Base-by-base conservation (phyloP, 2,888 invertebrate genomes). In the Calameuta idolon region DNA sequence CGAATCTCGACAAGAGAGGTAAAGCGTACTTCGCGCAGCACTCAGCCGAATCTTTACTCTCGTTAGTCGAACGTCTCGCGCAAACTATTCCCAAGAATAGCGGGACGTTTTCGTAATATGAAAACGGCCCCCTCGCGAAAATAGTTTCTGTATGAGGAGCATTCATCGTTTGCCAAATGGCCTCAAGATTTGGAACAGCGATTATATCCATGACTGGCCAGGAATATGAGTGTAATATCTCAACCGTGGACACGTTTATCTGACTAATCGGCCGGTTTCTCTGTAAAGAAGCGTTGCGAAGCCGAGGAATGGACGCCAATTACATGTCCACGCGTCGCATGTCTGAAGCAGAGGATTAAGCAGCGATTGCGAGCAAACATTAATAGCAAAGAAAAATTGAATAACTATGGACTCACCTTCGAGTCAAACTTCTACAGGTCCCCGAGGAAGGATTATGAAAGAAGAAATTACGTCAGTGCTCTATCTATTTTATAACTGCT, bases 371-470 rank as follows among this genome's bases (percentile, higher is more conserved):
- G 55, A 55, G 55, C 2, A 55, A 23, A 23, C 55, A 15, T 55
- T 55, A 55, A 55, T 55, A 55, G 55, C 55, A 9, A 23, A 40
- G 23, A 55, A 55, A 55, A 23, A 55, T 55, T 55, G 23, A 55
- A 23, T 55, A 2, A 55, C 23, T 55, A 23, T 55, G 23, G 23
- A 86, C 88, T 90, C 84, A 91, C 91, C 91, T 91, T 91, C 77
- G 91, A 89, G 1, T 91, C 91, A 84, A 91, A 86, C 84, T 90
- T 91, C 90, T 91, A 87, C 80, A 37, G 76, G 73, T 37, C 69
- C 77, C 30, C n/a, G n/a, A 69, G 69, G 34, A 75, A 69, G 34
- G 69, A 33, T 35, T 84, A 84, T 85, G 85, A 82, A 87, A 86
- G 81, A 74, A 76, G 83, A 83, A 85, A 78, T 80, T 55, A 23